These are phyloP conservation scores for Anarrhichthys ocellatus DNA, from an alignment of 2,113 vertebrate genomes.

Conservation along the genomic window DNA sequence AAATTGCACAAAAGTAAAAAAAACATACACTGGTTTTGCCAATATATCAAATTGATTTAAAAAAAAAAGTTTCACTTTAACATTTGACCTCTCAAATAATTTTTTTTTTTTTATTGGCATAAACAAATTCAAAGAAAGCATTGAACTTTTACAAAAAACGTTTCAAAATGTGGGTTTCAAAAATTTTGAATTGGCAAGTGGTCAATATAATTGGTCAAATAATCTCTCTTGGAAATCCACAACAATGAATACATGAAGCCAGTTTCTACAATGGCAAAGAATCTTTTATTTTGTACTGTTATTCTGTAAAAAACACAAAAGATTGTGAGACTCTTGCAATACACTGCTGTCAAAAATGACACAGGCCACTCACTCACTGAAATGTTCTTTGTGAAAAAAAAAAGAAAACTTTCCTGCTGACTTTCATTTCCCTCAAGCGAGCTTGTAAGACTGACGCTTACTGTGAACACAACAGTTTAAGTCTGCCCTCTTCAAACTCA, in stretches of 20 bases:
- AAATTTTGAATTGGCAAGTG: neutral
- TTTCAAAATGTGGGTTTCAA: neutral
- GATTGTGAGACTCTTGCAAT: neutral
- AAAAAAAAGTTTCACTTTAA: neutral
- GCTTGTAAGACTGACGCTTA: constrained; percentile 75
- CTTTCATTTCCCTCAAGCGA: constrained; percentile 55
- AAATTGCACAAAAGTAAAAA: constrained; percentile 1
- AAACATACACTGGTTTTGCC: neutral
- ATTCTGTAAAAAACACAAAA: constrained; percentile 5
- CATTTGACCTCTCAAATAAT: neutral
- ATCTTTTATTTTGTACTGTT: neutral
- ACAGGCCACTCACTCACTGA: constrained; percentile 36
- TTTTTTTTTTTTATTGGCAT: neutral
- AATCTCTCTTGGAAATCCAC: neutral
- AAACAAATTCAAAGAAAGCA: neutral
- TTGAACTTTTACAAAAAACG: neutral
- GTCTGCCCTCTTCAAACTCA: constrained; percentile 60
- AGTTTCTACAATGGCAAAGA: neutral
- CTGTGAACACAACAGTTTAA: constrained; percentile 61
- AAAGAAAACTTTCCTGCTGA: constrained; percentile 11
- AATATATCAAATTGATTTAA: neutral
- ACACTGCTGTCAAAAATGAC: constrained; percentile 37
- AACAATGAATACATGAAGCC: neutral
- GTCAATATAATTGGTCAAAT: neutral
- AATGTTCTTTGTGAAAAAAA: constrained; percentile 28